Evolutionary conservation across 2,888 invertebrate species (phyloP).

Genomic region (Thereva nobilitata): DNA sequence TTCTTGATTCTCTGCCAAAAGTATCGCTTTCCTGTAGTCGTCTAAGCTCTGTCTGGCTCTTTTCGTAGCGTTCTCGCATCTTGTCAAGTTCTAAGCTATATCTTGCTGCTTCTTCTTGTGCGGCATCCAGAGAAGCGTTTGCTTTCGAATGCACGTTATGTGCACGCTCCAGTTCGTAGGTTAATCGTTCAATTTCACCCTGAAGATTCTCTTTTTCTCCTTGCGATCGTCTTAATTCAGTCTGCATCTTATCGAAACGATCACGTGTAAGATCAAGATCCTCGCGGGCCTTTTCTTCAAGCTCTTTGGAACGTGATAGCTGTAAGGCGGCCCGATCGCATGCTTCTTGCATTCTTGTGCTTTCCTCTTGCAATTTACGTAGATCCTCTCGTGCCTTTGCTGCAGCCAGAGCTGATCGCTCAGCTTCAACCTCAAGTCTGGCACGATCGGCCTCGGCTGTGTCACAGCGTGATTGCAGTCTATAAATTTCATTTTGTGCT

Average conservation of each 20-base stretch:
- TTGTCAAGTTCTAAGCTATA: constrained; percentile 87
- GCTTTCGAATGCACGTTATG: constrained; percentile 86
- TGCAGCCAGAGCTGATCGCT: constrained; percentile 78
- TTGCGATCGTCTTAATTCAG: constrained; percentile 79
- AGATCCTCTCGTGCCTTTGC: constrained; percentile 84
- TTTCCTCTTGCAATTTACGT: constrained; percentile 84
- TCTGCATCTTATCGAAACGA: constrained; percentile 84
- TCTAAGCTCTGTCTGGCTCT: constrained; percentile 78
- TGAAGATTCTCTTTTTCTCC: constrained; percentile 84
- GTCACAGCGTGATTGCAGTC: constrained; percentile 86
- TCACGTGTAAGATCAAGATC: constrained; percentile 88
- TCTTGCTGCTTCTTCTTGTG: constrained; percentile 85
- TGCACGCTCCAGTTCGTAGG: constrained; percentile 84
- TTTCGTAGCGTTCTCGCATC: constrained; percentile 88
- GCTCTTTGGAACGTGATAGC: constrained; percentile 82
- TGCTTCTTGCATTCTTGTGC: constrained; percentile 83
- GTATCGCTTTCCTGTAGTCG: constrained; percentile 82
- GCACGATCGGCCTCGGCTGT: constrained; percentile 87
- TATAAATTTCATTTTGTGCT: constrained; percentile 86
- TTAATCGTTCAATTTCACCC: constrained; percentile 80
- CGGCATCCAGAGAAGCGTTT: constrained; percentile 82
- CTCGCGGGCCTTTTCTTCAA: constrained; percentile 88
- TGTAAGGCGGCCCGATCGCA: constrained; percentile 86
- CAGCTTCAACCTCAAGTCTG: constrained; percentile 80
- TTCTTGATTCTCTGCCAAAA: constrained; percentile 77